Percentiles rank a stretch among this genome's conserved stretches.
phyloP scores from a whole-genome alignment of 1,140 invertebrate genomes.

The Olivierus martensii region DNA sequence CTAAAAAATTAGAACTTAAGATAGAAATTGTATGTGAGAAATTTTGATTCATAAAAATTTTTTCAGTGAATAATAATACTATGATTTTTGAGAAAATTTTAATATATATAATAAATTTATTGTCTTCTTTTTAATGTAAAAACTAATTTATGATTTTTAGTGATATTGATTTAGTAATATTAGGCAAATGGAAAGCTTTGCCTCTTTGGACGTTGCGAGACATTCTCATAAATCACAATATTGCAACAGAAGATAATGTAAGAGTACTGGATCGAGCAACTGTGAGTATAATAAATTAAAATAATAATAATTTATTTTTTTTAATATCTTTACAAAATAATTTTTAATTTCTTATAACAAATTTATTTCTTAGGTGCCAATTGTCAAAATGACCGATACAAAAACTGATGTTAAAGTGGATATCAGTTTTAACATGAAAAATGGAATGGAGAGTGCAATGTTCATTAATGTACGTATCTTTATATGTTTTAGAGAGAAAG shows the following conservation, averaged over 20 bases:
- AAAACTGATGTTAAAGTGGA: constrained; percentile 35
- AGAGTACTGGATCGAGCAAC: constrained; percentile 94
- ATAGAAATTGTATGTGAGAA: too few relatives aligned
- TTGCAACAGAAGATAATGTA: constrained; percentile 70
- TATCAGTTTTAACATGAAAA: constrained; percentile 95
- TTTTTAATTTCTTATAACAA: not conserved
- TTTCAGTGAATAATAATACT: too few relatives aligned
- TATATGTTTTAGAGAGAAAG: too few relatives aligned
- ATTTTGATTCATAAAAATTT: too few relatives aligned
- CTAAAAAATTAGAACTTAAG: too few relatives aligned
- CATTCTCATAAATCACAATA: constrained; percentile 69
- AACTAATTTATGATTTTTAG: constrained; percentile 31
- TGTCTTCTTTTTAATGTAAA: too few relatives aligned
- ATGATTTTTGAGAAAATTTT: too few relatives aligned
- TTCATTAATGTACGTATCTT: constrained; percentile 52
- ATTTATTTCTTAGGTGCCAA: constrained; percentile 4
- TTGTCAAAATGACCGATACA: constrained; percentile 4
- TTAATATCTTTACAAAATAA: not conserved
- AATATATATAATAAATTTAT: too few relatives aligned
- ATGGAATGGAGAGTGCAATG: constrained; percentile 83
- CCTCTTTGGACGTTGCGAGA: constrained; percentile 79
- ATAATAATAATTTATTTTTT: not conserved
- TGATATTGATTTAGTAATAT: constrained; percentile 94
- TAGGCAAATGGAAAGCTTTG: constrained; percentile 82
- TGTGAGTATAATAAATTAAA: constrained; percentile 1